These are phyloP conservation scores for Chlorops oryzae DNA, from an alignment of 1,140 invertebrate species.

Conservation along the genomic window DNA sequence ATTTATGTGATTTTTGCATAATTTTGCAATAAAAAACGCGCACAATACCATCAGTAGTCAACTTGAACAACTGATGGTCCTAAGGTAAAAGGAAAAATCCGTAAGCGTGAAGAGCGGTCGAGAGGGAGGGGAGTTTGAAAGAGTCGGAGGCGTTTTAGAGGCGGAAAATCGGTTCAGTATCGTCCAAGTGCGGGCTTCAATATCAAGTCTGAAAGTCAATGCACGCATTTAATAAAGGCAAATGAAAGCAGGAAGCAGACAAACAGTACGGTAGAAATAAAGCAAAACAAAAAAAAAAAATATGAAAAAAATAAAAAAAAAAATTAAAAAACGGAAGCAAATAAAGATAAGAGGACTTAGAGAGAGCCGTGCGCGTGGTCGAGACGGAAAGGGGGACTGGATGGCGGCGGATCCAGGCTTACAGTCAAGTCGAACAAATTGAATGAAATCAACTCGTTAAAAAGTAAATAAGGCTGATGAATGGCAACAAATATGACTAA, in stretches of 20 bases:
- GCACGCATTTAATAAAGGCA: conserved; percentile 18
- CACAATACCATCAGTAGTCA: not conserved
- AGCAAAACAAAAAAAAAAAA: not conserved
- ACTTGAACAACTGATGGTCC: not conserved
- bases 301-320: not conserved
- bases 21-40: not conserved
- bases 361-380: not conserved
- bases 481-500: too few relatives aligned
- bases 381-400: conserved; percentile 1
- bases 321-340: not conserved
- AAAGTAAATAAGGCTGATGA: conserved; percentile 48
- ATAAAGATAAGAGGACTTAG: not conserved
- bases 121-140: not conserved
- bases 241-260: not conserved
- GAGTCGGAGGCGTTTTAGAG: conserved; percentile 1
- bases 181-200: too few relatives aligned
- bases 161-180: too few relatives aligned
- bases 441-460: conserved; percentile 49
- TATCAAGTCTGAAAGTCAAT: conserved; percentile 16
- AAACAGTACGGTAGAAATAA: not conserved
- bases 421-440: conserved; percentile 46
- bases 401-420: conserved; percentile 15
- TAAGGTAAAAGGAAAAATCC: not conserved
- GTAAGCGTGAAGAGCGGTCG: not conserved
- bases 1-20: not conserved